A percentile compares a stretch with the other conserved stretches of the same genome.
Conservation (phyloP, 2,113 vertebrate species). For the Cavia aperea region DNA sequence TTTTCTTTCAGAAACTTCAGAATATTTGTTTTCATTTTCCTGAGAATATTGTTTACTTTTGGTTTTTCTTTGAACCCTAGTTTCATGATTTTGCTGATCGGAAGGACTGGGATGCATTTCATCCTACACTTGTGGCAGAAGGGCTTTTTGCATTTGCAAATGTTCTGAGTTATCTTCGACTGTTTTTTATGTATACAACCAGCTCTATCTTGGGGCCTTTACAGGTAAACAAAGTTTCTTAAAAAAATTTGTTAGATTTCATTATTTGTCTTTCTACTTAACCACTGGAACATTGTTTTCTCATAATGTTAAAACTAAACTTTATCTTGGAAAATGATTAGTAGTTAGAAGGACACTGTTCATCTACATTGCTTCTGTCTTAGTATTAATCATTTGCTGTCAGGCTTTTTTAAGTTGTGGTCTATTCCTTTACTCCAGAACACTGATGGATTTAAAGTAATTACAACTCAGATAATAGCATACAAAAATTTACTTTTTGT, state of each 20-base stretch:
- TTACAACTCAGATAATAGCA: background rate
- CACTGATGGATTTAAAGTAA: background rate
- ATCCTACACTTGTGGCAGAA: constrained; percentile 95
- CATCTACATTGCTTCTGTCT: constrained; percentile 25
- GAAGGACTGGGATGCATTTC: constrained; percentile 97
- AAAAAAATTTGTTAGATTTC: constrained; percentile 13
- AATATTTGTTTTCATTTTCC: constrained; percentile 34
- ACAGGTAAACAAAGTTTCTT: constrained; percentile 81
- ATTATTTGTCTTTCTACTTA: background rate
- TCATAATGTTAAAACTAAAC: constrained; percentile 15
- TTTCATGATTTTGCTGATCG: constrained; percentile 84
- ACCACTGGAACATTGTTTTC: background rate
- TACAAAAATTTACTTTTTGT: constrained; percentile 29
- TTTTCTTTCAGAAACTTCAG: background rate
- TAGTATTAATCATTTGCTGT: constrained; percentile 17
- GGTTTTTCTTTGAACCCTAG: constrained; percentile 73
- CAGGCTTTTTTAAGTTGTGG: background rate
- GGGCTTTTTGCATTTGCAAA: constrained; percentile 98
- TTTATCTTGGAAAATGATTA: constrained; percentile 49
- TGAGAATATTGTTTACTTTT: constrained; percentile 28
- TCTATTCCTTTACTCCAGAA: background rate
- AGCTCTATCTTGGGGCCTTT: constrained; percentile 96
- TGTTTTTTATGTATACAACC: constrained; percentile 99
- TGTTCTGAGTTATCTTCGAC: constrained; percentile 94
- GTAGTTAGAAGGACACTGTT: background rate